phyloP scores from a whole-genome alignment of 35 echinoderm and acorn worm genomes.

The Anneissia japonica region DNA sequence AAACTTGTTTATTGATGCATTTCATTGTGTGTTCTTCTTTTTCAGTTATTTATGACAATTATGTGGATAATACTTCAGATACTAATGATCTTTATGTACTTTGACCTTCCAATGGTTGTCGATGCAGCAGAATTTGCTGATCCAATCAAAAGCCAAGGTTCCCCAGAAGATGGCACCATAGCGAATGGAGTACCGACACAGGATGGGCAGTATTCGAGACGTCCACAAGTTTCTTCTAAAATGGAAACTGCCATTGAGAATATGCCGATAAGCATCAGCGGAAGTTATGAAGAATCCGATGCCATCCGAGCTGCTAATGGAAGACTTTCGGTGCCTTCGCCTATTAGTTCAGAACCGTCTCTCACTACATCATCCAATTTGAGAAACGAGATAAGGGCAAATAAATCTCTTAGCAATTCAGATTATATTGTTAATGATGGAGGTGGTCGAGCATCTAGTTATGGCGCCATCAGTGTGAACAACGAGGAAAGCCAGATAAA shows the following conservation, averaged over 20 bases:
- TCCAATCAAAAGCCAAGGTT: background rate
- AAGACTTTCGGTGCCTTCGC: background rate
- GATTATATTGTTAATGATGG: background rate
- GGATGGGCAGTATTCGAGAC: background rate
- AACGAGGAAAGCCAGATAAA: background rate
- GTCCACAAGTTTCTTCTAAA: background rate
- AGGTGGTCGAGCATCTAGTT: background rate
- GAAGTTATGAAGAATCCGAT: background rate
- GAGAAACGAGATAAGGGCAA: background rate
- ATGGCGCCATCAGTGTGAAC: background rate
- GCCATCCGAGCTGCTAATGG: background rate
- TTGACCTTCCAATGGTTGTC: constrained; percentile 56
- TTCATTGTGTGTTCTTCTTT: too few species aligned
- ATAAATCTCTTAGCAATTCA: background rate
- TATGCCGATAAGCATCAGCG: background rate
- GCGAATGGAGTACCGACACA: background rate
- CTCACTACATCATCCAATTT: background rate
- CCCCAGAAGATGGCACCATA: background rate
- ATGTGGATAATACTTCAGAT: constrained; percentile 57
- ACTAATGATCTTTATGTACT: constrained; percentile 58
- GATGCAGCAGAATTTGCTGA: constrained; percentile 1
- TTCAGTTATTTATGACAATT: constrained; percentile 68
- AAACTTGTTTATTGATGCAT: too few species aligned
- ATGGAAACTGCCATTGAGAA: background rate
- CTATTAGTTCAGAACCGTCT: background rate